These are phyloP conservation scores for Hirudo medicinalis DNA, from an alignment of 1,140 invertebrate genomes.

Conservation along the genomic window DNA sequence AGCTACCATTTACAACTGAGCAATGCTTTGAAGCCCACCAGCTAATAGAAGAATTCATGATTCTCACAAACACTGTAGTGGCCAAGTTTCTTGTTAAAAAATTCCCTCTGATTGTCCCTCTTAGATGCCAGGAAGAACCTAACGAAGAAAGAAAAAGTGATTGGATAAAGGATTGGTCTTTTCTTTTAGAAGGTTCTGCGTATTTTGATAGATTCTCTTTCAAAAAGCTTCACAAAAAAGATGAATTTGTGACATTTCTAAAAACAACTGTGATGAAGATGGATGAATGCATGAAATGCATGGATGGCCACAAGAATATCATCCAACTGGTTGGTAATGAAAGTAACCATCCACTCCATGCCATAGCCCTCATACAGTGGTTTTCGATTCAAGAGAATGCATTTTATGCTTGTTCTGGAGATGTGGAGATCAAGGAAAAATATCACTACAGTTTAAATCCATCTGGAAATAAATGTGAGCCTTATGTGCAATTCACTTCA, in stretches of 20 bases:
- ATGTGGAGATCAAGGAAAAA: conserved; percentile 3
- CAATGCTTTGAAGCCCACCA: conserved; percentile 29
- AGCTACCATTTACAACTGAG: conserved; percentile 24
- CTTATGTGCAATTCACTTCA: conserved; percentile 41
- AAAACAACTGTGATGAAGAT: background rate
- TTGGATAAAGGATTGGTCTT: conserved; percentile 26
- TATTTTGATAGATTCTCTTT: conserved; percentile 1
- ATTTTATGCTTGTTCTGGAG: conserved; percentile 15
- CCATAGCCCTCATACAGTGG: conserved; percentile 13
- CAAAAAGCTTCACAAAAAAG: background rate
- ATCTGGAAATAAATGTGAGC: background rate
- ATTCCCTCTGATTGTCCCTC: conserved; percentile 28
- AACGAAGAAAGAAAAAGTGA: conserved; percentile 24
- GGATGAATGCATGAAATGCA: background rate
- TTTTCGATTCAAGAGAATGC: conserved; percentile 17
- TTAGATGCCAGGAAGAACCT: conserved; percentile 28
- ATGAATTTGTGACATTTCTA: background rate
- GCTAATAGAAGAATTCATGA: conserved; percentile 32
- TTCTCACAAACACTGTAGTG: conserved; percentile 32
- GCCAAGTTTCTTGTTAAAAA: conserved; percentile 27
- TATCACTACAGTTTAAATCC: conserved; percentile 26
- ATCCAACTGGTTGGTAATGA: conserved; percentile 13
- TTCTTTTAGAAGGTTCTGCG: background rate
- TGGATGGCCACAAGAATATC: conserved; percentile 4
- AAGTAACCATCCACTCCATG: conserved; percentile 1